Evolutionary conservation across 2,888 invertebrate species (phyloP).

Genomic region (Eupithecia subumbrata): DNA sequence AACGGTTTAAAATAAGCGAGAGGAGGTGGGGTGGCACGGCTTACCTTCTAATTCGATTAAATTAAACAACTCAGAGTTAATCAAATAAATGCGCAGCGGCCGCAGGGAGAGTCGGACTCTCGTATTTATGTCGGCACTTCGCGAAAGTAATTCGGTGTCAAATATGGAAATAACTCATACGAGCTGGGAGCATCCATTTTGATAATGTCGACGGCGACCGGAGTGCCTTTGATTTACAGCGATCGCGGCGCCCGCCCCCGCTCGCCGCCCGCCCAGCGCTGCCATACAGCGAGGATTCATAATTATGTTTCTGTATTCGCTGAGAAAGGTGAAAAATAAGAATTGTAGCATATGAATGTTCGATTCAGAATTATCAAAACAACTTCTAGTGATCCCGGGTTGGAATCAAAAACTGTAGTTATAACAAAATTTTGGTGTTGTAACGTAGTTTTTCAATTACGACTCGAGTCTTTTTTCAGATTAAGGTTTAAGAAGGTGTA

Average conservation of each 20-base stretch:
- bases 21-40: slow-evolving; percentile 60
- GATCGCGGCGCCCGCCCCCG: slow-evolving; percentile 52
- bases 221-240: slow-evolving; percentile 77
- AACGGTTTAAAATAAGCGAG: slow-evolving; percentile 82
- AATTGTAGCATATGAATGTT: slow-evolving; percentile 11
- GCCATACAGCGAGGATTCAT: neutral
- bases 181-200: slow-evolving; percentile 81
- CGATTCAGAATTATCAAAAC: neutral
- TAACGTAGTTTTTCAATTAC: neutral
- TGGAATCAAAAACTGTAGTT: neutral
- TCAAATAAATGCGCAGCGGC: slow-evolving; percentile 83
- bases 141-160: slow-evolving; percentile 84
- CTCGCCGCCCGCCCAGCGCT: slow-evolving; percentile 38
- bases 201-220: slow-evolving; percentile 81
- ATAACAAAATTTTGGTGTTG: neutral
- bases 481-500: no score
- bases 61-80: slow-evolving; percentile 85
- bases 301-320: slow-evolving; percentile 23
- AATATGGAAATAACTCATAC: slow-evolving; percentile 85
- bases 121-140: slow-evolving; percentile 83
- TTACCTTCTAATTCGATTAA: slow-evolving; percentile 83
- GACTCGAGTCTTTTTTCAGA: no score
- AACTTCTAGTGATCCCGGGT: neutral
- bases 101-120: slow-evolving; percentile 59
- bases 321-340: slow-evolving; percentile 10